A percentile compares a stretch with the other conserved stretches of the same genome.
Evolutionary conservation across 2,797 vertebrate species (phyloP).

Genomic region (Mormyrops attenuatus): DNA sequence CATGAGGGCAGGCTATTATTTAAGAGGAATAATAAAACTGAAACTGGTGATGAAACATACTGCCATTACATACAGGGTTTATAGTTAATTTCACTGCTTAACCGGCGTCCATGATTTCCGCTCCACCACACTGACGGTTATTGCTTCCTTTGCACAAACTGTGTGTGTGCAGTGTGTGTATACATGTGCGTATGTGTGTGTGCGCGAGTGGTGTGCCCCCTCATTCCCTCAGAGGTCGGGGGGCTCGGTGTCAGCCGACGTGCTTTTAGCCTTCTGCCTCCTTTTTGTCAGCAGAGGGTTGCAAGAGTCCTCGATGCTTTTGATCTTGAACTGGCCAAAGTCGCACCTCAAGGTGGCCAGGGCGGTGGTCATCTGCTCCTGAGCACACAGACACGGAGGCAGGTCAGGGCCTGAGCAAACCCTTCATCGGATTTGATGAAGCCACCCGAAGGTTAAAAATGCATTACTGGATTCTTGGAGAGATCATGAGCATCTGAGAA

Average conservation of each 20-base stretch:
- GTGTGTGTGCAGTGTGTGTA: background rate
- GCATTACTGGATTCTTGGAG: background rate
- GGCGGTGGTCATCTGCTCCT: slow-evolving; percentile 99
- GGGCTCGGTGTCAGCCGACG: slow-evolving; percentile 39
- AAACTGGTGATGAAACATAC: slow-evolving; percentile 54
- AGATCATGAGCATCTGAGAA: background rate
- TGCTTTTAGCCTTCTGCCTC: slow-evolving; percentile 77
- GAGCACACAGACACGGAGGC: background rate
- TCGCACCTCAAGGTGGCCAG: slow-evolving; percentile 97
- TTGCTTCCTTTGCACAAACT: slow-evolving; percentile 73
- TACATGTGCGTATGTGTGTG: background rate
- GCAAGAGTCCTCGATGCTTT: slow-evolving; percentile 88
- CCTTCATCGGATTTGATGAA: background rate
- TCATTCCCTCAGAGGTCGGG: slow-evolving; percentile 45
- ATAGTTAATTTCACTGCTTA: slow-evolving; percentile 48
- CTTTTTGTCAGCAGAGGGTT: slow-evolving; percentile 93
- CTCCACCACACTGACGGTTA: slow-evolving; percentile 62
- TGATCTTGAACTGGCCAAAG: slow-evolving; percentile 97
- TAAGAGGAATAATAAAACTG: slow-evolving; percentile 56
- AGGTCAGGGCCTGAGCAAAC: background rate
- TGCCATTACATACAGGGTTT: slow-evolving; percentile 30
- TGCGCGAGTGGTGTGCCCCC: slow-evolving; percentile 13
- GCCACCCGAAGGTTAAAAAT: background rate
- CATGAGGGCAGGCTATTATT: slow-evolving; percentile 44
- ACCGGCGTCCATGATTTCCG: slow-evolving; percentile 22